Evolutionary conservation across 2,888 invertebrate species (phyloP).

Genomic region (Philaethria dido): DNA sequence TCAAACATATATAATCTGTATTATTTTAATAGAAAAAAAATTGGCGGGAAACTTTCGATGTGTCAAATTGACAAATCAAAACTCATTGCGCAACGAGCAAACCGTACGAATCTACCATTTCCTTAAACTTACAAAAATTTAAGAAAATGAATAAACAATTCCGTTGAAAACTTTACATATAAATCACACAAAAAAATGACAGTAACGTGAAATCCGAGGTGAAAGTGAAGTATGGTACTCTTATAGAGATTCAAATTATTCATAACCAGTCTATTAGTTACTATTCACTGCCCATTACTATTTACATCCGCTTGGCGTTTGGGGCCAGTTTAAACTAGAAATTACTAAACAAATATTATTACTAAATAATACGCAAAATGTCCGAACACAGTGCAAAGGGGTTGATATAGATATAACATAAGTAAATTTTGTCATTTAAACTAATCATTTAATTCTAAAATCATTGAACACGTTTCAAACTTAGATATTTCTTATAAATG

Average conservation of each 20-base stretch:
- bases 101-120: neutral
- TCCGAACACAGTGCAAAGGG: neutral
- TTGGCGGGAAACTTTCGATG: neutral
- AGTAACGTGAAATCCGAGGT: neutral
- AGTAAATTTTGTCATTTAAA: slow-evolving; percentile 4
- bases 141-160: slow-evolving; percentile 3
- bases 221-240: slow-evolving; percentile 54
- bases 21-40: neutral
- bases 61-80: slow-evolving; percentile 14
- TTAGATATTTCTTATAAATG: neutral
- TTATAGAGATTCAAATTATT: slow-evolving; percentile 75
- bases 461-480: slow-evolving; percentile 16
- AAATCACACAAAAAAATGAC: slow-evolving; percentile 5
- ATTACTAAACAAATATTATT: too few relatives aligned
- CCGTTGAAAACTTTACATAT: neutral
- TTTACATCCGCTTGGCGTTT: slow-evolving; percentile 74
- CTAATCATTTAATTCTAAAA: neutral
- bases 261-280: slow-evolving; percentile 75
- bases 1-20: neutral
- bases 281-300: slow-evolving; percentile 66
- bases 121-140: neutral
- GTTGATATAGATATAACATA: neutral
- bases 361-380: slow-evolving; percentile 11
- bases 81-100: slow-evolving; percentile 11
- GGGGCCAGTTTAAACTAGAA: slow-evolving; percentile 49